Evolutionary conservation across 2,797 vertebrate genomes (phyloP).

Genomic region (Xenentodon cancila): DNA sequence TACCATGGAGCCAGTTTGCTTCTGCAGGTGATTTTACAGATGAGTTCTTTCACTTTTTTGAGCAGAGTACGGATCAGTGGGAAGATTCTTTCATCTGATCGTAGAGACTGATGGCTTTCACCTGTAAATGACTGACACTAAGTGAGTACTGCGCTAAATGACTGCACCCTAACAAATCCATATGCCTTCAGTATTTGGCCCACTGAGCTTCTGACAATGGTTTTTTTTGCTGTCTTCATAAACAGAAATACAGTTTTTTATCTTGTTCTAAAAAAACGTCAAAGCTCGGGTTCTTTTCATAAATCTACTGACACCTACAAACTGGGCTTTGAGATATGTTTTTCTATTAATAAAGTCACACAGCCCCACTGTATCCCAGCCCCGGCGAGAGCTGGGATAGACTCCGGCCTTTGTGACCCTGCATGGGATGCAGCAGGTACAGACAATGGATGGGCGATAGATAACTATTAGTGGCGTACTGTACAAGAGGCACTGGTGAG

Average conservation of each 20-base stretch:
- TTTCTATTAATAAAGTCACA: no score
- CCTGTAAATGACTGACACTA: not conserved
- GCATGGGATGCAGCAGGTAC: not conserved
- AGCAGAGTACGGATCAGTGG: not conserved
- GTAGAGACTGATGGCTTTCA: not conserved
- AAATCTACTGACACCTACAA: no score
- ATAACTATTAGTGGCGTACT: not conserved
- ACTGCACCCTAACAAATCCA: no score
- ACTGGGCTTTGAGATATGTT: no score
- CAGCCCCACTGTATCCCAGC: no score
- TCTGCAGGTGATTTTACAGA: conserved; percentile 4
- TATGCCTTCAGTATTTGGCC: no score
- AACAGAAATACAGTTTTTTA: no score
- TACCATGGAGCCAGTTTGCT: conserved; percentile 1
- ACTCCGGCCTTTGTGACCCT: not conserved
- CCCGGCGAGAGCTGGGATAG: not conserved
- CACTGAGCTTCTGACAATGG: no score
- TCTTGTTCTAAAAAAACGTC: no score
- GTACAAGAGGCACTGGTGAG: not conserved
- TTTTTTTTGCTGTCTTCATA: no score
- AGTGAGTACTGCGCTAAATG: not conserved
- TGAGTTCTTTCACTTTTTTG: conserved; percentile 4
- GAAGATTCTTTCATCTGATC: conserved; percentile 1
- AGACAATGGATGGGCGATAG: not conserved
- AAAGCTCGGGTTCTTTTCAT: no score